phyloP scores from a whole-genome alignment of 1,140 invertebrate species.

The Leptoteleia sp. region DNA sequence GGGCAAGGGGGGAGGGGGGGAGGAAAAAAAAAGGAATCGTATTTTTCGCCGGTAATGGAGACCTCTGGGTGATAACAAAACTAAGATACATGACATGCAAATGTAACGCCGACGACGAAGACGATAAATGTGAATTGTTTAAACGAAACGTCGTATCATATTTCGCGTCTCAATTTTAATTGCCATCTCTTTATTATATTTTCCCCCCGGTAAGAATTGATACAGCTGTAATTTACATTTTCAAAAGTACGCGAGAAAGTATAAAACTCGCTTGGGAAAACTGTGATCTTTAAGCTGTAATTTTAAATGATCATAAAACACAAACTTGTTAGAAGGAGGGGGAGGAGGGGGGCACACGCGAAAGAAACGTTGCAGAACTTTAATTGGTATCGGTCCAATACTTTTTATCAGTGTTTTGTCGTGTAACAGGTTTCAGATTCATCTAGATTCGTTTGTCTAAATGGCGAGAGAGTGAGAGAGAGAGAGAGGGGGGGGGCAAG shows the following conservation, averaged over 20 bases:
- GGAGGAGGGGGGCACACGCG: too few relatives aligned
- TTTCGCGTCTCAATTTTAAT: constrained; percentile 16
- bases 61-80: constrained; percentile 61
- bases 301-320: too few relatives aligned
- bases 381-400: constrained; percentile 49
- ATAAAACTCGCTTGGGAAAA: too few relatives aligned
- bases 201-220: too few relatives aligned
- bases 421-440: constrained; percentile 63
- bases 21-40: constrained; percentile 49
- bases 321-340: too few relatives aligned
- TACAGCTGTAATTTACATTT: too few relatives aligned
- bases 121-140: constrained; percentile 51
- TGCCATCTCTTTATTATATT: too few relatives aligned
- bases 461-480: constrained; percentile 29
- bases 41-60: constrained; percentile 57
- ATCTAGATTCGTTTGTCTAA: constrained; percentile 49
- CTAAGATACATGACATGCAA: constrained; percentile 63
- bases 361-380: constrained; percentile 21
- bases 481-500: too few relatives aligned
- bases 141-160: constrained; percentile 15
- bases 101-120: constrained; percentile 46
- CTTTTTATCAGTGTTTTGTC: constrained; percentile 37
- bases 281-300: too few relatives aligned
- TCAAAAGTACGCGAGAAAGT: too few relatives aligned
- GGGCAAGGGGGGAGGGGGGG: constrained; percentile 32